Percentiles rank a stretch among this genome's conserved stretches.
Conservation (phyloP, 2,888 invertebrate species). For the Steinernema scapterisci region DNA sequence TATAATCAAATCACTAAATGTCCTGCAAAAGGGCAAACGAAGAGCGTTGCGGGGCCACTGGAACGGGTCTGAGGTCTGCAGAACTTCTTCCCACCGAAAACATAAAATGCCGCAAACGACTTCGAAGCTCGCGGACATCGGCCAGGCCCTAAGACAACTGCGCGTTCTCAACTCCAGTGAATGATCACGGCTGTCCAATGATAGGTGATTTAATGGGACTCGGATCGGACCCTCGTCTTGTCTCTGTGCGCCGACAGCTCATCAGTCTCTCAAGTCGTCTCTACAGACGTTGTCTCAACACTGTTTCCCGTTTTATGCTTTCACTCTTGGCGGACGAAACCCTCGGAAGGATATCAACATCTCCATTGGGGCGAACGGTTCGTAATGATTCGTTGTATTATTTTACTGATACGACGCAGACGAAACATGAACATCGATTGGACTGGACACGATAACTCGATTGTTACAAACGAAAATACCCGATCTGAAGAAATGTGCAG, state of each 20-base stretch:
- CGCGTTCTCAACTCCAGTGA: background rate
- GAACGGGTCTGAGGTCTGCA: background rate
- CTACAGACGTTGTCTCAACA: background rate
- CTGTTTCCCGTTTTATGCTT: background rate
- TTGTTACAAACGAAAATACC: conserved; percentile 25
- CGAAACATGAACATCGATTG: conserved; percentile 24
- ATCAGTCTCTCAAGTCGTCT: background rate
- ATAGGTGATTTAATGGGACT: conserved; percentile 18
- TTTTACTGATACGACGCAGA: background rate
- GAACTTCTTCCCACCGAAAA: background rate
- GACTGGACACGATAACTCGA: conserved; percentile 20
- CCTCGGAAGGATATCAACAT: too few species aligned
- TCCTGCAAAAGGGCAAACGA: conserved; percentile 7
- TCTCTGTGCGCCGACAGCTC: background rate
- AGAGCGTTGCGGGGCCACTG: background rate
- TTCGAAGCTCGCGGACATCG: background rate
- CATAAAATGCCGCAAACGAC: conserved; percentile 1
- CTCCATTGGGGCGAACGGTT: too few species aligned
- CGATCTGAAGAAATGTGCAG: conserved; percentile 20
- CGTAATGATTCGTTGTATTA: too few species aligned
- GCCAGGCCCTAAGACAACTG: background rate
- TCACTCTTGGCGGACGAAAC: background rate
- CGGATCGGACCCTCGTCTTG: background rate
- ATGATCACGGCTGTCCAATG: conserved; percentile 20
- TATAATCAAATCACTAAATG: conserved; percentile 28